Evolutionary conservation across 1,140 invertebrate genomes (phyloP).

Genomic region (Brachionus asplanchnoidis): DNA sequence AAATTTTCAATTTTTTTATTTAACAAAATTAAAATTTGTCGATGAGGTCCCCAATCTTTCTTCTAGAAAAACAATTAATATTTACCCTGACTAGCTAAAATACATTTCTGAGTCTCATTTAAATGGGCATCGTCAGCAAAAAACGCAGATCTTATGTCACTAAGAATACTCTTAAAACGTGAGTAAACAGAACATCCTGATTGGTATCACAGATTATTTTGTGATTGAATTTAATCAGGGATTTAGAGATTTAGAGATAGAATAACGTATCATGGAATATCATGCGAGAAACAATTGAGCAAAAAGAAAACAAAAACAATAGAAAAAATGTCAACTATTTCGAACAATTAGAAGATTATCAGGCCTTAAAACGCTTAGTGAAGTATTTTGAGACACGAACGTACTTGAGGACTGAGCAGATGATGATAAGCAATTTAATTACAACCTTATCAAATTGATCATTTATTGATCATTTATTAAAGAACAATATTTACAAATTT

Average conservation of each 20-base stretch:
- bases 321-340: slow-evolving; percentile 30
- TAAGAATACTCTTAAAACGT: background rate
- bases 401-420: background rate
- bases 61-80: no score
- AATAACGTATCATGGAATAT: slow-evolving; percentile 17
- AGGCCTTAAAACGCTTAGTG: slow-evolving; percentile 11
- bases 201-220: slow-evolving; percentile 7
- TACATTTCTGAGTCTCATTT: background rate
- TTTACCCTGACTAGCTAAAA: no score
- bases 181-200: background rate
- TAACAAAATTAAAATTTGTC: no score
- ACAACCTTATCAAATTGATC: slow-evolving; percentile 33
- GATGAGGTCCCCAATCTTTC: no score
- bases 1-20: no score
- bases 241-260: slow-evolving; percentile 1
- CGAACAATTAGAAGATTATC: slow-evolving; percentile 26
- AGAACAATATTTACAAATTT: slow-evolving; percentile 34
- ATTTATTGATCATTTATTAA: slow-evolving; percentile 35
- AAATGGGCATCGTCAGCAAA: background rate
- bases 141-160: background rate
- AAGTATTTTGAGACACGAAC: slow-evolving; percentile 32
- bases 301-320: background rate
- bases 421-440: slow-evolving; percentile 36
- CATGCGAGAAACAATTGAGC: background rate
- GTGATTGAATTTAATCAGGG: slow-evolving; percentile 24